Percentiles rank a stretch among this genome's conserved stretches.
These are phyloP conservation scores for Eupithecia abbreviata DNA, from an alignment of 2,888 invertebrate species.

Conservation along the genomic window DNA sequence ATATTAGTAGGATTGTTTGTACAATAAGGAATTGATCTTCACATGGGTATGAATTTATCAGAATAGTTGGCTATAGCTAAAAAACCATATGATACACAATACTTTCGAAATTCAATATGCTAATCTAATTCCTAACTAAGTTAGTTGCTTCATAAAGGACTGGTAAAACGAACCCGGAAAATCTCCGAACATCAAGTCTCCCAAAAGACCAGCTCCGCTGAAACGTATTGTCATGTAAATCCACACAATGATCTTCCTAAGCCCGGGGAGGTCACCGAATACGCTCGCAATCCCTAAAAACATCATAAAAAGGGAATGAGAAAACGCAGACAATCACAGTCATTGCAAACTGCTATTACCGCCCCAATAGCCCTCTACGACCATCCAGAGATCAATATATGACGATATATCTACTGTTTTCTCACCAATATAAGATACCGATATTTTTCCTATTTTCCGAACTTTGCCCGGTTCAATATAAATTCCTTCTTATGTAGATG, in stretches of 20 bases:
- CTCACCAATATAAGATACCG: slow-evolving; percentile 25
- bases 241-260: slow-evolving; percentile 52
- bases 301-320: slow-evolving; percentile 54
- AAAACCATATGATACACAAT: background rate
- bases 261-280: slow-evolving; percentile 58
- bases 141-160: slow-evolving; percentile 13
- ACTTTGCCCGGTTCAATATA: slow-evolving; percentile 44
- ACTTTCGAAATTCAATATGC: background rate
- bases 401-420: slow-evolving; percentile 36
- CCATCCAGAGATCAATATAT: slow-evolving; percentile 50
- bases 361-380: slow-evolving; percentile 42
- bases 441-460: slow-evolving; percentile 39
- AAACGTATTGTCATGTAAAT: slow-evolving; percentile 55
- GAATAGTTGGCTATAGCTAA: background rate
- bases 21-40: background rate
- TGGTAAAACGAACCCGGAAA: slow-evolving; percentile 18
- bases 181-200: slow-evolving; percentile 20
- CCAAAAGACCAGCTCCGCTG: slow-evolving; percentile 39
- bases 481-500: slow-evolving; percentile 45
- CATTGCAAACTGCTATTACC: slow-evolving; percentile 53
- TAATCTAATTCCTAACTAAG: slow-evolving; percentile 4
- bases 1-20: too few relatives aligned
- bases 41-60: background rate
- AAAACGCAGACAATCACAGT: slow-evolving; percentile 50
- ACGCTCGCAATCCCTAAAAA: slow-evolving; percentile 53